phyloP scores from a whole-genome alignment of 2,797 vertebrate genomes.

The Chaenodraco wilsoni region DNA sequence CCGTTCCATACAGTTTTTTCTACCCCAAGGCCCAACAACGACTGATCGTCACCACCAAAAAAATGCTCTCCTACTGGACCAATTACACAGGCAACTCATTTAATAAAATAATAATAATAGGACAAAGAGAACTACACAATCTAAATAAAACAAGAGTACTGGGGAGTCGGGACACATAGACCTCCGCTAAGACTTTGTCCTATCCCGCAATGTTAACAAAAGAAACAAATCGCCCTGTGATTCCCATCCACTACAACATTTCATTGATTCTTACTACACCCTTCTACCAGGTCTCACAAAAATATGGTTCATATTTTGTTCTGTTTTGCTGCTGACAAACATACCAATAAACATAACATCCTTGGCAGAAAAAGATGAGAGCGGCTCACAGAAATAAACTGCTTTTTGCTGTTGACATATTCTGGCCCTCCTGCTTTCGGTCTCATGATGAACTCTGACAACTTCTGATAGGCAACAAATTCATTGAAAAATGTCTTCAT shows the following conservation, averaged over 20 bases:
- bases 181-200: no score
- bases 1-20: background rate
- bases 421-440: conserved; percentile 82
- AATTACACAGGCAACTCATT: background rate
- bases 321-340: no score
- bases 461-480: conserved; percentile 88
- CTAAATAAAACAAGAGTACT: background rate
- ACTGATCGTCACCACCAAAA: background rate
- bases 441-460: conserved; percentile 83
- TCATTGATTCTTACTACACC: no score
- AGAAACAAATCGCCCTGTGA: no score
- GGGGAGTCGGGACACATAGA: no score
- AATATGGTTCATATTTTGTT: no score
- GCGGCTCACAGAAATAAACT: conserved; percentile 85
- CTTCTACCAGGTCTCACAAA: no score
- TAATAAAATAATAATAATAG: background rate
- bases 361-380: background rate
- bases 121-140: background rate
- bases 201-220: no score
- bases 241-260: no score
- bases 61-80: background rate
- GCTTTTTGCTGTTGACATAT: conserved; percentile 86
- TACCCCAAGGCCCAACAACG: background rate
- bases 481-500: conserved; percentile 92
- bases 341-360: no score